Conservation (phyloP, 2,797 vertebrate species). For the Loris lydekkerianus region DNA sequence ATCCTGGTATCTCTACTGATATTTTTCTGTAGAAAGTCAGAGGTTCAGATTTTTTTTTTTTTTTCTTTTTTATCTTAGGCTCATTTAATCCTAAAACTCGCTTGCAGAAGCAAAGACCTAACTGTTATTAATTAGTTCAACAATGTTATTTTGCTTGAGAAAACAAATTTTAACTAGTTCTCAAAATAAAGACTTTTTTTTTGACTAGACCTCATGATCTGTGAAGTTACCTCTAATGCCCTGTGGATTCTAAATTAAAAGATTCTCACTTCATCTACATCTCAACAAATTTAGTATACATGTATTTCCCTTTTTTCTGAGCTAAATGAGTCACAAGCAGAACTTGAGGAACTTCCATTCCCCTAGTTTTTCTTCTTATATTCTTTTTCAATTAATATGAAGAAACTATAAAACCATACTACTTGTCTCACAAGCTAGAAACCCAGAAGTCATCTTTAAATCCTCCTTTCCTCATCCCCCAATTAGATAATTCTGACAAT, state of each 20-base stretch:
- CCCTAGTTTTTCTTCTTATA: not conserved
- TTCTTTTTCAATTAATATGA: slow-evolving; percentile 6
- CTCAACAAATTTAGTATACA: not conserved
- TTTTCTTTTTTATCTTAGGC: not conserved
- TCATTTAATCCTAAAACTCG: slow-evolving; percentile 30
- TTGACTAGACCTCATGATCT: not conserved
- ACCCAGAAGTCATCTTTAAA: not conserved
- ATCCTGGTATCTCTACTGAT: not conserved
- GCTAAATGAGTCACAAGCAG: slow-evolving; percentile 33
- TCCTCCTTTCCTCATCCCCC: not conserved
- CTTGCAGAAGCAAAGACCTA: not conserved
- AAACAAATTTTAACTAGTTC: slow-evolving; percentile 33
- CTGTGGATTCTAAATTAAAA: slow-evolving; percentile 23
- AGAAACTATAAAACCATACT: not conserved
- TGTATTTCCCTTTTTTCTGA: not conserved
- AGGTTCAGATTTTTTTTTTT: not conserved
- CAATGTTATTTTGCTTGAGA: slow-evolving; percentile 2
- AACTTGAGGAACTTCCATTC: not conserved
- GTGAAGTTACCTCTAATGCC: not conserved
- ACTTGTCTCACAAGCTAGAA: not conserved
- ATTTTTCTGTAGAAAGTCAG: not conserved
- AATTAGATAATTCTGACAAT: not conserved
- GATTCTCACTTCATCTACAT: not conserved
- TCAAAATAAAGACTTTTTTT: slow-evolving; percentile 18
- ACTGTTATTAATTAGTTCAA: slow-evolving; percentile 42